A percentile compares a stretch with the other conserved stretches of the same genome.
These are phyloP conservation scores for Norana najaformis DNA, from an alignment of 2,888 invertebrate species.

Conservation along the genomic window DNA sequence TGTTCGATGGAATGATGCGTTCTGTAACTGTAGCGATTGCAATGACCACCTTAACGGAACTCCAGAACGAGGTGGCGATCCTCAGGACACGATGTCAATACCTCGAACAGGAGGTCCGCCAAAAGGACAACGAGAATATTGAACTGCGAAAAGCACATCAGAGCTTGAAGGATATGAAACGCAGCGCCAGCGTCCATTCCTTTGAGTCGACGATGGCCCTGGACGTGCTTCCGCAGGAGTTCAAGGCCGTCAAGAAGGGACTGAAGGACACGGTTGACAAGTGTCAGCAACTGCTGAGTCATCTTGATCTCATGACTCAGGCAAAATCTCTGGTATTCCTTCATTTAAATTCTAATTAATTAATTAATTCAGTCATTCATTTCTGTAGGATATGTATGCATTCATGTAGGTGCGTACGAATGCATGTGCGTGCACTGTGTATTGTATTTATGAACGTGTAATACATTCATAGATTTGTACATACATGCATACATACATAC, in stretches of 20 bases:
- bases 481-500: no score
- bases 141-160: neutral
- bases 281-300: neutral
- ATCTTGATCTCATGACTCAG: neutral
- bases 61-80: neutral
- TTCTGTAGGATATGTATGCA: no score
- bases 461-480: no score
- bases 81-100: neutral
- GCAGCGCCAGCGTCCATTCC: neutral
- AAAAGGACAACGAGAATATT: neutral
- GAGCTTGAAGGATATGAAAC: neutral
- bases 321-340: neutral
- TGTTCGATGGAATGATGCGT: no score
- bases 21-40: neutral
- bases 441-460: no score
- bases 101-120: neutral
- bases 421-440: no score
- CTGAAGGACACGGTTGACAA: neutral
- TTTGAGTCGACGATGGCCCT: neutral
- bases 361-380: neutral
- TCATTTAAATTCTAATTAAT: neutral
- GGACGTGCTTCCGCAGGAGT: neutral
- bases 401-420: no score
- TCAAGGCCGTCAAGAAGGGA: slow-evolving; percentile 6
- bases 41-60: neutral